phyloP scores from a whole-genome alignment of 1,140 invertebrate genomes.

The Belonocnema kinseyi region DNA sequence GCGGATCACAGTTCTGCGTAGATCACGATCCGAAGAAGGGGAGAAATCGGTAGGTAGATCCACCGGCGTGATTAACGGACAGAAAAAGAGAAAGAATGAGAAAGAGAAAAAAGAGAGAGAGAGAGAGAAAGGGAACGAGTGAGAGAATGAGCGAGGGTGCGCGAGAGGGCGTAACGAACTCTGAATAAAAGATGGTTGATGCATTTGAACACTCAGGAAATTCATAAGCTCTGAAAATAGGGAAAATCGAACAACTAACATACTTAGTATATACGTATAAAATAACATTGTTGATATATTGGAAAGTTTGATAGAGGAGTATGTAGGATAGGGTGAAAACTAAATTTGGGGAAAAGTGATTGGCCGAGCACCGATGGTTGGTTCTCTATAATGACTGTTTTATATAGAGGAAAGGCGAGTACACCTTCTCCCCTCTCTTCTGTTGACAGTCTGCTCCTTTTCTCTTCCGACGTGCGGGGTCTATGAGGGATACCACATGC shows the following conservation, averaged over 20 bases:
- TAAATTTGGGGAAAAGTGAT: constrained; percentile 28
- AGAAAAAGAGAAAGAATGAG: constrained; percentile 39
- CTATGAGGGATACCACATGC: constrained; percentile 38
- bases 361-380: constrained; percentile 32
- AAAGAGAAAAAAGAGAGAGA: background rate
- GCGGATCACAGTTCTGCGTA: constrained; percentile 49
- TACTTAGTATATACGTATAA: too few species aligned
- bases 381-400: constrained; percentile 55
- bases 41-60: constrained; percentile 58
- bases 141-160: constrained; percentile 42
- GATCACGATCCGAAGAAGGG: constrained; percentile 43
- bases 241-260: too few species aligned
- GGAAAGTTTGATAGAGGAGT: constrained; percentile 14
- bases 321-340: constrained; percentile 32
- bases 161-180: constrained; percentile 55
- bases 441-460: background rate
- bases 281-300: too few species aligned
- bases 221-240: too few species aligned
- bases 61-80: constrained; percentile 61
- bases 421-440: background rate
- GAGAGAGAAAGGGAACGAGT: constrained; percentile 3
- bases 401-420: constrained; percentile 52
- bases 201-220: constrained; percentile 30
- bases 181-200: constrained; percentile 35
- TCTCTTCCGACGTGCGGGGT: constrained; percentile 1